These are phyloP conservation scores for Halichoerus grypus DNA, from an alignment of 2,113 vertebrate species.

Conservation along the genomic window DNA sequence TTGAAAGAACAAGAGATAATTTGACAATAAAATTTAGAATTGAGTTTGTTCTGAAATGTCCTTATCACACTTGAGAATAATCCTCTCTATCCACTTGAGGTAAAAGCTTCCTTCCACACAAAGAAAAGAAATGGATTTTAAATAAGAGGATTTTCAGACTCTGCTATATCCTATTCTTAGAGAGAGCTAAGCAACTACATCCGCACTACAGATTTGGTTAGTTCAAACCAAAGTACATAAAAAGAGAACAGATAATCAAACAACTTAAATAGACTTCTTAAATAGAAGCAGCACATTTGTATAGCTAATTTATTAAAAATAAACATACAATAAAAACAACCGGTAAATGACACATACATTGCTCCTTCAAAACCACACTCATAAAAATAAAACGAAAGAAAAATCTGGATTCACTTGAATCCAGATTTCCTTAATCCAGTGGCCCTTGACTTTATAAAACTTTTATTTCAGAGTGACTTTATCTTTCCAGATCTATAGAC, in stretches of 20 bases:
- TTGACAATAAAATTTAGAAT: constrained; percentile 63
- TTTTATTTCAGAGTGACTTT: not conserved
- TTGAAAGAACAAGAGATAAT: constrained; percentile 54
- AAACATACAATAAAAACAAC: not conserved
- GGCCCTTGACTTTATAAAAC: not conserved
- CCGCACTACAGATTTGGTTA: not conserved
- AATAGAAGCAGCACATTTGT: not conserved
- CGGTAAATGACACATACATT: not conserved
- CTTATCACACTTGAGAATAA: constrained; percentile 54
- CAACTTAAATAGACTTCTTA: not conserved
- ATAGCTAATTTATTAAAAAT: not conserved
- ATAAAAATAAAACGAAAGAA: not conserved
- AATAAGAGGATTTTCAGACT: constrained; percentile 56
- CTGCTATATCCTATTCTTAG: not conserved
- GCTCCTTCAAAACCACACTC: not conserved
- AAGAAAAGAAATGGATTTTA: constrained; percentile 58
- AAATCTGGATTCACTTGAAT: not conserved
- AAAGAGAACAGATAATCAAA: not conserved
- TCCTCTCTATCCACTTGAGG: constrained; percentile 9
- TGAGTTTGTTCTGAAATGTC: constrained; percentile 53
- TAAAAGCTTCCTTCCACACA: constrained; percentile 54
- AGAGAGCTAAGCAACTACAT: not conserved
- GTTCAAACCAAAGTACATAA: constrained; percentile 1
- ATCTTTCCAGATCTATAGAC: not conserved
- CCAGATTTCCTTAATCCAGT: not conserved